Base-by-base conservation (phyloP, 1,140 invertebrate genomes). In the Hormaphis cornu region DNA sequence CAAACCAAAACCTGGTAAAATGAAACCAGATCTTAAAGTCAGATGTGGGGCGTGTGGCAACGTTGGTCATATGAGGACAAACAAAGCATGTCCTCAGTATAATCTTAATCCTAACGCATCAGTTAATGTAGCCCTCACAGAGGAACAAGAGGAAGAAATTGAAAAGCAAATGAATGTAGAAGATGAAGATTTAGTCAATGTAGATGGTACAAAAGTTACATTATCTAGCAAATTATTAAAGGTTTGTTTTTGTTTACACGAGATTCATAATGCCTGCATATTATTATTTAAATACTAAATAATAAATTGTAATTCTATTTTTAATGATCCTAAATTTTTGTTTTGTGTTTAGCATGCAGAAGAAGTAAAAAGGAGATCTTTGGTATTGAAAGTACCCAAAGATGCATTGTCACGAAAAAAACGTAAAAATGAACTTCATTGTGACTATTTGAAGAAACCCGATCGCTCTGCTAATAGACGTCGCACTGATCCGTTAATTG, bases 41-140 rank as follows among this genome's bases (percentile, higher is more conserved):
- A 86, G 85, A 81, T 99, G 97, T 80, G 95, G 96, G 18, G 95
- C 96, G 16, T 99, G 97, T 81, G 95, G 95, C 5, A 89, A 93
- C 75, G 88, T 88, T 48, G 87, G 88, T 46, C 88, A 89, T 75
- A 89, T 89, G 88, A 80, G 94, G 53, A 98, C 96, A 1, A 98
- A 98, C 78, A 96, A 96, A 77, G 90, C 94, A 1, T 98, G 96
- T 80, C 95, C 95, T 0, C 78, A 95, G 44, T 98, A 97, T 77
- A 86, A 85, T 72, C 79, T 78, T 28, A 80, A 80, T 70, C 81
- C 78, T 40, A 77, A 83, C 0, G 80, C 83, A n/a, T 82, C 87
- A 1, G 81, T 87, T n/a, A 88, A 84, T 75, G 86, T 89, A 1
- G 85, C 88, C 0, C 83, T 90, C 80, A 88, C 85, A 0, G 88